A percentile compares a stretch with the other conserved stretches of the same genome.
These are phyloP conservation scores for Melanostoma scalare DNA, from an alignment of 2,888 invertebrate species.

Conservation along the genomic window DNA sequence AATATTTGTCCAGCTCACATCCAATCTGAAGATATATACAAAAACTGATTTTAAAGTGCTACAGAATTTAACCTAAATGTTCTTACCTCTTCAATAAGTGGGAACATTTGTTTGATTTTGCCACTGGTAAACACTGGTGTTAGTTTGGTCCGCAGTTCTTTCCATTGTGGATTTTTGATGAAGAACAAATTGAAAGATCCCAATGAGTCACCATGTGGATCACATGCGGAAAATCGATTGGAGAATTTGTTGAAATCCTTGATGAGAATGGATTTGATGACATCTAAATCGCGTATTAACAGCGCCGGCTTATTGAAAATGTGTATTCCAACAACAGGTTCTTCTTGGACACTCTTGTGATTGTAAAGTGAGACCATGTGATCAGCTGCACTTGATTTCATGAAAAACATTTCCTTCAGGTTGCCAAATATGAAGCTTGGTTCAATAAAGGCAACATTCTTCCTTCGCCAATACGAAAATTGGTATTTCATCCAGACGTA, in stretches of 20 bases:
- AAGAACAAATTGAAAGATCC: conserved; percentile 82
- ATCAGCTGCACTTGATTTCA: conserved; percentile 75
- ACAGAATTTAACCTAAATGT: neutral
- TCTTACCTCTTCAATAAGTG: conserved; percentile 78
- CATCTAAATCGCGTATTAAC: conserved; percentile 80
- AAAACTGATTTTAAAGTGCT: neutral
- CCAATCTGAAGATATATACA: conserved; percentile 71
- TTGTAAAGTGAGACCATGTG: conserved; percentile 23
- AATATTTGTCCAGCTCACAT: conserved; percentile 73
- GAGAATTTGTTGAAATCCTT: conserved; percentile 82
- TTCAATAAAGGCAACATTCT: conserved; percentile 79
- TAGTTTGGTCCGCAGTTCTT: conserved; percentile 80
- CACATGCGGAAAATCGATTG: conserved; percentile 76
- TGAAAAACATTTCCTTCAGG: conserved; percentile 77
- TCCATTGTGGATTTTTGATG: conserved; percentile 82
- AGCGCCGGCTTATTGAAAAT: conserved; percentile 81
- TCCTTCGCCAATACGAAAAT: conserved; percentile 79
- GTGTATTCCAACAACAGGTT: conserved; percentile 78
- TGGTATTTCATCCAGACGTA: conserved; percentile 80
- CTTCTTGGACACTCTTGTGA: conserved; percentile 35
- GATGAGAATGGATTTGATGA: conserved; percentile 81
- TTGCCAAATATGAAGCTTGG: conserved; percentile 82
- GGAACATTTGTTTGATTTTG: conserved; percentile 81
- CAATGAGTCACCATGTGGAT: conserved; percentile 80
- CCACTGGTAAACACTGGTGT: conserved; percentile 82